Evolutionary conservation across 2,888 invertebrate species (phyloP), one percentile per base, ranked within the genome.

Genomic region (Iphiclides podalirius): DNA sequence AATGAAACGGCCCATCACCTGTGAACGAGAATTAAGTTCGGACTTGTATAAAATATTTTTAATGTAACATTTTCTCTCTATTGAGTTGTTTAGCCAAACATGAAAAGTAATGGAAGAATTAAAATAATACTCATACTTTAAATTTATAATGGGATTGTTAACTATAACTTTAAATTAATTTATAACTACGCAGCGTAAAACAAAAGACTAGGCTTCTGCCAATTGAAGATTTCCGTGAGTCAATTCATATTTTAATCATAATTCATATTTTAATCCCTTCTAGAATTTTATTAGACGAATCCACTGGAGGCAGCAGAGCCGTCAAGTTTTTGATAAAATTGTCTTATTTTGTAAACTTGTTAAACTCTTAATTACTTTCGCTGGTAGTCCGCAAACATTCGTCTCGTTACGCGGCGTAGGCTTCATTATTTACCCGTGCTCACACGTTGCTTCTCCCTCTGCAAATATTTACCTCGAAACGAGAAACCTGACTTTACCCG

Each of bases 281-380:
- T 50, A 38, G 17, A 42, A 37, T 39, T 34, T 41, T 31, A 33
- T 47, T 36, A 47, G 44, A 46, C 42, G 11, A 39, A 20, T 37
- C 34, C 37, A 31, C 39, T 38, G 23, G 34, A 11, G 42, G 34
- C 20, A 31, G 11, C 28, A 20, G 31, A 35, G 36, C 17, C 15
- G 1, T n/a, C 26, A 15, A 26, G 28, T 33, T 74, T 75, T 72
- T 72, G 67, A 64, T 68, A 69, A 75, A 77, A 74, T 69, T 72
- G 67, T 77, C 70, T 76, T 75, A 72, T 73, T 72, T 61, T 59
- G 64, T 69, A 74, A 69, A 73, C 74, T 71, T 79, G 80, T 77
- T 79, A 70, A 82, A 81, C 74, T 82, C 79, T 79, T 85, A 85
- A 86, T 86, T 84, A 81, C 83, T 81, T 82, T 76, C 72, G 70